These are phyloP conservation scores for Amblyopsis rosae DNA, from an alignment of 2,113 vertebrate genomes.

Conservation along the genomic window DNA sequence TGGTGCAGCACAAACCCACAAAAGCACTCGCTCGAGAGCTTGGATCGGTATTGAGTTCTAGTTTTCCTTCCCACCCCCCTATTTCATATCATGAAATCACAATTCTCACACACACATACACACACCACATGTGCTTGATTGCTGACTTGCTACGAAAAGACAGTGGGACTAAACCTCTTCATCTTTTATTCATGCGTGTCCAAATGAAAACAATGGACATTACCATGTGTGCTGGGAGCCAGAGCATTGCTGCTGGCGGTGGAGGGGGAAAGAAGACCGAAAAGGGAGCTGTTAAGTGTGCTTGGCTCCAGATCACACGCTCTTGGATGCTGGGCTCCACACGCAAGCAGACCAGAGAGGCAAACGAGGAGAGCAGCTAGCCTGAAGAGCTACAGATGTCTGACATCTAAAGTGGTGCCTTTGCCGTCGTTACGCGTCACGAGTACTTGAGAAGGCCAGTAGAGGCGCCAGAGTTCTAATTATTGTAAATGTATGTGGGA, in stretches of 20 bases:
- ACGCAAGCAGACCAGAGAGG: conserved; percentile 17
- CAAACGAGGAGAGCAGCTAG: conserved; percentile 25
- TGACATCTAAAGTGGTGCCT: too few relatives aligned
- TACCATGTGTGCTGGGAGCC: conserved; percentile 43
- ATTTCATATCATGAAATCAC: background rate
- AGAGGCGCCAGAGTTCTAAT: too few relatives aligned
- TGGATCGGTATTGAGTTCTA: background rate
- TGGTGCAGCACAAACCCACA: background rate
- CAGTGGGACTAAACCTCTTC: conserved; percentile 22
- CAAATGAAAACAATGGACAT: conserved; percentile 56
- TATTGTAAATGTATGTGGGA: too few relatives aligned
- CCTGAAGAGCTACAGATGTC: conserved; percentile 36
- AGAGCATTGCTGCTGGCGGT: conserved; percentile 10
- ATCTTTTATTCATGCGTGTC: conserved; percentile 37
- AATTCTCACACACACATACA: background rate
- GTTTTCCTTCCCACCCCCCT: background rate
- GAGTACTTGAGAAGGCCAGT: too few relatives aligned
- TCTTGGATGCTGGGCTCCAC: conserved; percentile 20
- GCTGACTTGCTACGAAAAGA: conserved; percentile 8
- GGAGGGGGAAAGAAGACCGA: background rate
- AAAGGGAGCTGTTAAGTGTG: conserved; percentile 28
- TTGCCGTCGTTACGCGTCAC: too few relatives aligned
- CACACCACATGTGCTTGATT: background rate
- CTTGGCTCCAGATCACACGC: conserved; percentile 56
- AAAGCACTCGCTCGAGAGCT: background rate